Base-by-base conservation (phyloP, 1,140 invertebrate species). In the Aleiodes sp. region DNA sequence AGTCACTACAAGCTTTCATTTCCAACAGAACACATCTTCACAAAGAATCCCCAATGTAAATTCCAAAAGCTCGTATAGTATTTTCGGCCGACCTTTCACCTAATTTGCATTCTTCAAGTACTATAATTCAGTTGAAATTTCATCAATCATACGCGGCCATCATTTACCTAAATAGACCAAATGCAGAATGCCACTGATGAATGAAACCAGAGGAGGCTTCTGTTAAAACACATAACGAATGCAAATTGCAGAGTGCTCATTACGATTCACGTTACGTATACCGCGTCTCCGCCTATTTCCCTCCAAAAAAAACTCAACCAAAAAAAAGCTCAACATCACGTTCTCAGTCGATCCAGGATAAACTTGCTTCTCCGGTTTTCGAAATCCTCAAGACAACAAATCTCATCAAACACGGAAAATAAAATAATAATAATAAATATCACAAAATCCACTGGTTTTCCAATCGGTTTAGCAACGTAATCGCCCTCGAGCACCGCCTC, bases 161-260 rank as follows among this genome's bases (percentile, higher is more conserved):
- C 31, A 28, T n/a, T 24, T 24, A n/a, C 14, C 43, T 41, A 28
- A 29, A 59, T 26, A 41, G 35, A 8, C 16, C 35, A 63, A 63
- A 35, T 63, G 37, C 35, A 24, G n/a, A n/a, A n/a, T 52, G 46
- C 31, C 59, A 37, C 56, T 61, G 65, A 68, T 37, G 35, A 68
- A n/a, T 33, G 60, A 39, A 33, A 37, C 26, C 52, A 21, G 16
- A 24, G 61, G 16, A 26, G 21, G 61, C 61, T 63, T 63, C 35
- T 60, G 56, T 60, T 29, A 60, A 37, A 35, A 60, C 57, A 37
- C 26, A 59, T 68, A 68, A 68, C 66, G 66, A 68, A 68, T 68
- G 66, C 66, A 68, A 68, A 68, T 68, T 68, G 52, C 66, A 43
- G 66, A 68, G 66, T 68, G 66, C 66, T 68, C 66, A 68, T 68